phyloP scores from a whole-genome alignment of 2,113 vertebrate species.

The Platanista minor region DNA sequence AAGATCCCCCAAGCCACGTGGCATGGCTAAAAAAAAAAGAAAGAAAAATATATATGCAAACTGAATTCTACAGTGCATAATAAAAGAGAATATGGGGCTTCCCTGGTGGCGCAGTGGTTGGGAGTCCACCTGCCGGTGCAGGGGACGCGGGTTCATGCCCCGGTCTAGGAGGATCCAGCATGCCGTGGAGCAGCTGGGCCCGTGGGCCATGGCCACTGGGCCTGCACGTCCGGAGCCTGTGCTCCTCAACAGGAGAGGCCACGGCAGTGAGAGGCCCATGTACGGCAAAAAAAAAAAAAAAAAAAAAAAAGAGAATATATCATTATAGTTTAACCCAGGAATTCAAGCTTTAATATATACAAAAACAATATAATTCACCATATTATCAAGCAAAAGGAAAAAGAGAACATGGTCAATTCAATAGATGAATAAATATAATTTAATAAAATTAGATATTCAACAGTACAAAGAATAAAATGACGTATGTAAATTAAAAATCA shows the following conservation, averaged over 20 bases:
- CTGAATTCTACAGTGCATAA: background rate
- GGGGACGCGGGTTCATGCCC: too few relatives aligned
- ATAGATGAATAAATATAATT: background rate
- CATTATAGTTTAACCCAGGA: background rate
- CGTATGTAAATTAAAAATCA: background rate
- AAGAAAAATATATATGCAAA: background rate
- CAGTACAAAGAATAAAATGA: background rate
- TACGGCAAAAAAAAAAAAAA: too few relatives aligned
- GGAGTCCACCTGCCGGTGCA: too few relatives aligned
- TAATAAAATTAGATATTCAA: background rate
- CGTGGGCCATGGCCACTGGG: too few relatives aligned
- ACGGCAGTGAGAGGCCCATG: too few relatives aligned
- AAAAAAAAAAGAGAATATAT: background rate
- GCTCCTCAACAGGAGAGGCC: too few relatives aligned
- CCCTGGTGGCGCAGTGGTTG: too few relatives aligned
- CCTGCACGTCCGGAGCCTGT: too few relatives aligned
- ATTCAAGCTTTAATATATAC: background rate
- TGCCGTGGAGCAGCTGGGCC: too few relatives aligned
- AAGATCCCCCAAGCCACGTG: background rate
- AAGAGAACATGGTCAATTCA: background rate
- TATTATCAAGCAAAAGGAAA: background rate
- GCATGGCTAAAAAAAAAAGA: background rate
- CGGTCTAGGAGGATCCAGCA: too few relatives aligned
- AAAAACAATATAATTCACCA: background rate
- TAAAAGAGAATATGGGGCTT: too few relatives aligned